These are phyloP conservation scores for Andrena camellia DNA, from an alignment of 2,888 invertebrate species.

Conservation along the genomic window DNA sequence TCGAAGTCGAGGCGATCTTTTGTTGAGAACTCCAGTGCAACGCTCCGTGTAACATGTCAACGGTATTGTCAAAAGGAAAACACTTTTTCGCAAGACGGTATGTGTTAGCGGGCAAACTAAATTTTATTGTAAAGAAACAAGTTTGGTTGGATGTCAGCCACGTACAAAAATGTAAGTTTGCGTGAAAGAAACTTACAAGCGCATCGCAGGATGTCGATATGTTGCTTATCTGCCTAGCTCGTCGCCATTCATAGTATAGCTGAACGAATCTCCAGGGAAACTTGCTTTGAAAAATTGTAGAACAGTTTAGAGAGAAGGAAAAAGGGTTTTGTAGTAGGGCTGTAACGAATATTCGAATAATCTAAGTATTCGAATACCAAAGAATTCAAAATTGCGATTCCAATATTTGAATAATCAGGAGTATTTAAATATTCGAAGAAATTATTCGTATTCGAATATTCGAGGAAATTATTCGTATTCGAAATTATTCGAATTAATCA, in stretches of 20 bases:
- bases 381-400: too few species aligned
- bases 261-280: neutral
- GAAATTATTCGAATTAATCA: too few species aligned
- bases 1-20: constrained; percentile 17
- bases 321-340: too few species aligned
- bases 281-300: neutral
- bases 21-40: constrained; percentile 19
- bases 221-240: constrained; percentile 40
- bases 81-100: neutral
- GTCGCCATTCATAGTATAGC: neutral
- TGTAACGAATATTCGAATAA: too few species aligned
- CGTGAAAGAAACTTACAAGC: constrained; percentile 5
- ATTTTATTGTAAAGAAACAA: constrained; percentile 33
- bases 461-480: too few species aligned
- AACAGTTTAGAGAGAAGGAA: neutral
- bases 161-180: constrained; percentile 32
- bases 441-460: too few species aligned
- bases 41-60: constrained; percentile 8
- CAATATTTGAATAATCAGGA: too few species aligned
- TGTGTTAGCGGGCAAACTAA: constrained; percentile 7
- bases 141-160: constrained; percentile 31
- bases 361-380: too few species aligned
- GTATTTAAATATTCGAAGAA: too few species aligned
- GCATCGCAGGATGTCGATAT: constrained; percentile 26
- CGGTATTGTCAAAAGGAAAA: constrained; percentile 18